Base-by-base conservation (phyloP, 2,888 invertebrate genomes). In the Hirtodrosophila duncani region DNA sequence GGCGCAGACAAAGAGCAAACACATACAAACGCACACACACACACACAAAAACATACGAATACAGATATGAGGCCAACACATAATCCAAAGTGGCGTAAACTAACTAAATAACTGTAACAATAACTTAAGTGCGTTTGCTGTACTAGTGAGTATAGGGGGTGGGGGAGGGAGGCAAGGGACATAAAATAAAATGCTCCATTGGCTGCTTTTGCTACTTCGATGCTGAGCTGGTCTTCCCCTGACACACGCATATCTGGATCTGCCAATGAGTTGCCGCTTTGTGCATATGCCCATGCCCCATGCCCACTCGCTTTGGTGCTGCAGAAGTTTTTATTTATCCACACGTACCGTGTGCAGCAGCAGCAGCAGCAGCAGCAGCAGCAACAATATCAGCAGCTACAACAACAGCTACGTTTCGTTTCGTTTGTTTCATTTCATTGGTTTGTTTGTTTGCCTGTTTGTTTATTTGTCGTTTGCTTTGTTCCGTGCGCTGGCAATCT, bases 81-180 rank as follows among this genome's bases (percentile, higher is more conserved):
- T 56, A 65, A 77, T 64, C 68, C 63, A 68, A 74, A 80, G 69
- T 81, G 63, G 67, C 78, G 59, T 74, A 74, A 75, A 75, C 75
- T 81, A 81, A 78, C 75, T 75, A 75, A 75, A 75, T 81, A 75
- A 75, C 74, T 68, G 78, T 80, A 80, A 74, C 74, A 80, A 80
- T 74, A 74, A 74, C 72, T 80, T 80, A 74, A 74, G 80, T 74
- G 80, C 80, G 71, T 75, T 75, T 71, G 64, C n/a, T 72, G 71
- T 71, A 71, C 79, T 79, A 71, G 67, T 48, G 42, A 34, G 55
- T 23, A 31, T 14, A 8, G 3, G 8, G 29, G n/a, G n/a, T n/a
- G 3, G n/a, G 9, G 24, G 7, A 9, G 24, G 7, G 24, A 37
- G 43, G 24, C 37, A 31, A 30, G 20, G 13, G 2, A 46, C 26